Percentiles rank a stretch among this genome's conserved stretches.
Evolutionary conservation across 2,888 invertebrate species (phyloP).

Genomic region (Corythucha ciliata): DNA sequence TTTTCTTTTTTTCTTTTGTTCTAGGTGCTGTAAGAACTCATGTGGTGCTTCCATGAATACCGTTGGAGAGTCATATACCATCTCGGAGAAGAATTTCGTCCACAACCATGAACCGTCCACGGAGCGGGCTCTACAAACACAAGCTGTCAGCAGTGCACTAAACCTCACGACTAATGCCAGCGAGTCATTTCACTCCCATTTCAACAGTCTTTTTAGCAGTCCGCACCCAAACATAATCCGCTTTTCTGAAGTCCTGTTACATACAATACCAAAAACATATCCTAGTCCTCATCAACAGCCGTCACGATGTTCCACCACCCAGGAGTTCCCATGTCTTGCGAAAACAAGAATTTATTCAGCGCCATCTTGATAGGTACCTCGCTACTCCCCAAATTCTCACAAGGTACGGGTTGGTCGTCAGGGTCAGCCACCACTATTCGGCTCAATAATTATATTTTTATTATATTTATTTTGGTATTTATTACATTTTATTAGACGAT

Average conservation of each 20-base stretch:
- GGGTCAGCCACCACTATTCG: slow-evolving; percentile 4
- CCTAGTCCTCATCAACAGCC: not conserved
- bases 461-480: too few species aligned
- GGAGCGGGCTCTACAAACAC: not conserved
- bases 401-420: not conserved
- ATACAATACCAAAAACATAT: slow-evolving; percentile 2
- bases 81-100: slow-evolving; percentile 3
- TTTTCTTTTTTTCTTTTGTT: too few species aligned
- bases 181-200: slow-evolving; percentile 3
- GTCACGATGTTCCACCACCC: not conserved
- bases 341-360: slow-evolving; percentile 1
- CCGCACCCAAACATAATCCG: not conserved
- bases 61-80: slow-evolving; percentile 7
- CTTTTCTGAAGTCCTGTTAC: slow-evolving; percentile 4
- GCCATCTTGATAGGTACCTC: slow-evolving; percentile 8
- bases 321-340: slow-evolving; percentile 1
- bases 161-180: not conserved
- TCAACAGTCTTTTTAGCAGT: not conserved
- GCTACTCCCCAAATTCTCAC: not conserved
- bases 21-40: too few species aligned
- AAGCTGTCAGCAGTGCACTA: slow-evolving; percentile 7
- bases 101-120: slow-evolving; percentile 11
- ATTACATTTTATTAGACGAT: too few species aligned
- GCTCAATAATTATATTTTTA: too few species aligned
- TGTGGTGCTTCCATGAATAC: slow-evolving; percentile 3